Evolutionary conservation across 2,888 invertebrate species (phyloP), one percentile per base, ranked within the genome.

Genomic region (Melanostoma scalare): DNA sequence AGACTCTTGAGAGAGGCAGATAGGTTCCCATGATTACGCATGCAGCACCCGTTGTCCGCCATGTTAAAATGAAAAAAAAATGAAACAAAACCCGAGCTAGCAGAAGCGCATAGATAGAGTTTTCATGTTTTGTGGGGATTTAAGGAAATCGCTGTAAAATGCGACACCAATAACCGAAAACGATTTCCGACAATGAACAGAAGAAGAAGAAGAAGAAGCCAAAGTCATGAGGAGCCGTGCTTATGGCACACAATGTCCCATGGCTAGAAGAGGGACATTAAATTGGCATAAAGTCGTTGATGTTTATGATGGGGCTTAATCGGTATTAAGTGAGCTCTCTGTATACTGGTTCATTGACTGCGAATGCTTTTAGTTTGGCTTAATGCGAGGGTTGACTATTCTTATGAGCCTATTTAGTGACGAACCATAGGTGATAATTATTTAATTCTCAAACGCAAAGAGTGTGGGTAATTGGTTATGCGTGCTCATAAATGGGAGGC

Each of bases 11-110:
- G 48, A 6, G 36, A 48, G 60, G 61, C 35, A 52, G 74, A 78
- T 73, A 60, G 63, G 78, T 84, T 84, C 82, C 78, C 82, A 84
- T 84, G 74, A 79, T 79, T 84, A 84, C 78, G 78, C 82, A 82
- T 82, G 73, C 74, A 79, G 53, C 69, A 71, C 65, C 72, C 82
- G 52, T 67, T 50, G 6, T 6, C 35, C 30, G 55, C 35, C 20
- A 20, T 20, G 20, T 20, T 20, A 20, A 20, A 20, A 20, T 20
- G 20, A 20, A 20, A 20, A 0, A 20, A 20, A 20, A 20, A 20
- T 20, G 20, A 20, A 20, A 20, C 20, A 20, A 20, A 20, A 20
- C 20, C 20, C 20, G 1, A 20, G 20, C 20, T 20, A 20, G 20
- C 20, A 20, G 38, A 53, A 56, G 36, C 46, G 48, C 53, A n/a